These are phyloP conservation scores for Scalopus aquaticus DNA, from an alignment of 2,113 vertebrate genomes.

Conservation along the genomic window DNA sequence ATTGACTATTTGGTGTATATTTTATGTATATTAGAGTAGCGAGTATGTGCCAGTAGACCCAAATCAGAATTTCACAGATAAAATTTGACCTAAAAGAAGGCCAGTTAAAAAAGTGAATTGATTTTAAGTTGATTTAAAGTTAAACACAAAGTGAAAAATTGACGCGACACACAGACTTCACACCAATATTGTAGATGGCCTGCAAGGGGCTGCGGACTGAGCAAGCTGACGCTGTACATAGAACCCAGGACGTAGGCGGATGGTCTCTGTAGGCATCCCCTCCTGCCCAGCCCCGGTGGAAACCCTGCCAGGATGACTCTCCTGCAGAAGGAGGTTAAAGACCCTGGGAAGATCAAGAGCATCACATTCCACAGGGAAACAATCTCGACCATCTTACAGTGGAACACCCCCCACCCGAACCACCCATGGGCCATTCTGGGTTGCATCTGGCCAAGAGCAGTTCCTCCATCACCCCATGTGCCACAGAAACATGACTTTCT, in stretches of 20 bases:
- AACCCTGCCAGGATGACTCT: neutral
- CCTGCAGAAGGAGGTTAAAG: neutral
- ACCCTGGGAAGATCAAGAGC: rapidly evolving
- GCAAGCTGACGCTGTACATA: neutral
- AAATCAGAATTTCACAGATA: conserved; percentile 17
- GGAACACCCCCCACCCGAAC: neutral
- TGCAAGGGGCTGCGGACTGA: neutral
- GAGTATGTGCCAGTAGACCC: neutral
- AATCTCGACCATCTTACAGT: neutral
- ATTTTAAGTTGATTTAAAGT: conserved; percentile 28
- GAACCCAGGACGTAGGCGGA: rapidly evolving
- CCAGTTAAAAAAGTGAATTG: neutral
- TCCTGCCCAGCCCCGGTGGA: neutral
- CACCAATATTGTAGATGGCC: neutral
- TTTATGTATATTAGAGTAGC: neutral
- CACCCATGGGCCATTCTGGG: neutral
- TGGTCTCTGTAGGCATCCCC: neutral
- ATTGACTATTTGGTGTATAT: neutral
- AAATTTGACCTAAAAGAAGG: neutral
- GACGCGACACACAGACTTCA: neutral
- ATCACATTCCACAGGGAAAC: rapidly evolving
- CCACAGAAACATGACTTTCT: neutral
- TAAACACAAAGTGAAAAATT: neutral
- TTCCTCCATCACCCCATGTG: neutral
- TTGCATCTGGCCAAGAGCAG: neutral